Conservation (phyloP, 2,113 vertebrate genomes). For the Gulo gulo region DNA sequence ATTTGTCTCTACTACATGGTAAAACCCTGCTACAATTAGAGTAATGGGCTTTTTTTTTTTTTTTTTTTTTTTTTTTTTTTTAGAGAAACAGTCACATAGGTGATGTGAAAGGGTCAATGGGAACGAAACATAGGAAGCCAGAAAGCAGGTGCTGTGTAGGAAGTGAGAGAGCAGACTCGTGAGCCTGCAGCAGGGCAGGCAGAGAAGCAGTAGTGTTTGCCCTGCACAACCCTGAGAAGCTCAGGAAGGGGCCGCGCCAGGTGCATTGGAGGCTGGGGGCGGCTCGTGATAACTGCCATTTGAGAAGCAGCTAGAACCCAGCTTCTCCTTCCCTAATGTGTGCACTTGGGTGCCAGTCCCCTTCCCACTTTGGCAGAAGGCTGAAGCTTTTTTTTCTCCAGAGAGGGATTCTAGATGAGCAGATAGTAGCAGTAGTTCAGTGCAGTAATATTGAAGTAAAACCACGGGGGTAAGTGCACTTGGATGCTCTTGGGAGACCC, state of each 20-base stretch:
- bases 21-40: neutral
- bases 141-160: neutral
- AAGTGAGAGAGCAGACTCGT: neutral
- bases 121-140: neutral
- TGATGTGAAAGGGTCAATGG: neutral
- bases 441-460: neutral
- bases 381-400: slow-evolving; percentile 2
- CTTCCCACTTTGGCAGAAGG: neutral
- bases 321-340: neutral
- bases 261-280: too few species aligned
- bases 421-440: neutral
- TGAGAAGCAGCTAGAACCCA: neutral
- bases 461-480: neutral
- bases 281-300: neutral
- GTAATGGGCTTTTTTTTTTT: neutral
- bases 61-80: neutral
- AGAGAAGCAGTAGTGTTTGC: neutral
- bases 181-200: neutral
- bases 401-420: neutral
- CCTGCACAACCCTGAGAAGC: neutral
- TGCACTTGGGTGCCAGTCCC: neutral
- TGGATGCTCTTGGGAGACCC: neutral
- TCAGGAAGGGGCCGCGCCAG: too few species aligned
- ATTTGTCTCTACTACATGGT: neutral
- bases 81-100: neutral